These are phyloP conservation scores for Phyto melanocephala DNA, from an alignment of 2,888 invertebrate species.

Conservation along the genomic window DNA sequence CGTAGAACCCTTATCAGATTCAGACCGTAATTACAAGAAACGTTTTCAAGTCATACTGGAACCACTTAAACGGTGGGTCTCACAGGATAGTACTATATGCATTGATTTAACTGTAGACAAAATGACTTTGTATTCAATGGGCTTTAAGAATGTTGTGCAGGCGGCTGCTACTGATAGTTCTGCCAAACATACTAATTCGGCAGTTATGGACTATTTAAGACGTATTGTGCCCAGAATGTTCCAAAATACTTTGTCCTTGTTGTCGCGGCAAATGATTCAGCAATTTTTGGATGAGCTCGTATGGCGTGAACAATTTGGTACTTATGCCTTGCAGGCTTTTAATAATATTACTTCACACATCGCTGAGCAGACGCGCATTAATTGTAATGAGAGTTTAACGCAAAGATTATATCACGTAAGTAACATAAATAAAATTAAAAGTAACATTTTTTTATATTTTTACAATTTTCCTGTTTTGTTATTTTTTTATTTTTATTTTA, in stretches of 20 bases:
- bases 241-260: constrained; percentile 89
- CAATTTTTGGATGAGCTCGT: constrained; percentile 93
- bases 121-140: constrained; percentile 87
- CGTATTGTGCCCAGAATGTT: constrained; percentile 94
- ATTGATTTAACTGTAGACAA: constrained; percentile 93
- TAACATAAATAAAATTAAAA: no score
- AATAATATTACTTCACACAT: constrained; percentile 89
- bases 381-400: constrained; percentile 83
- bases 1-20: constrained; percentile 89
- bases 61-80: constrained; percentile 88
- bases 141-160: constrained; percentile 88
- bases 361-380: constrained; percentile 87
- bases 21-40: constrained; percentile 88
- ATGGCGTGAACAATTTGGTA: constrained; percentile 92
- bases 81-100: constrained; percentile 86
- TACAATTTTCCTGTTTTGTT: constrained; percentile 33
- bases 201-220: constrained; percentile 92
- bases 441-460: neutral
- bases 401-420: constrained; percentile 83
- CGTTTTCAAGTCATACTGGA: constrained; percentile 91
- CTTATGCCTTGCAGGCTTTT: constrained; percentile 87
- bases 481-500: constrained; percentile 61
- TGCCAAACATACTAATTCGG: constrained; percentile 83
- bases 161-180: constrained; percentile 78
- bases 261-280: constrained; percentile 92